phyloP scores from a whole-genome alignment of 2,113 vertebrate genomes.

The Myotis brandtii region DNA sequence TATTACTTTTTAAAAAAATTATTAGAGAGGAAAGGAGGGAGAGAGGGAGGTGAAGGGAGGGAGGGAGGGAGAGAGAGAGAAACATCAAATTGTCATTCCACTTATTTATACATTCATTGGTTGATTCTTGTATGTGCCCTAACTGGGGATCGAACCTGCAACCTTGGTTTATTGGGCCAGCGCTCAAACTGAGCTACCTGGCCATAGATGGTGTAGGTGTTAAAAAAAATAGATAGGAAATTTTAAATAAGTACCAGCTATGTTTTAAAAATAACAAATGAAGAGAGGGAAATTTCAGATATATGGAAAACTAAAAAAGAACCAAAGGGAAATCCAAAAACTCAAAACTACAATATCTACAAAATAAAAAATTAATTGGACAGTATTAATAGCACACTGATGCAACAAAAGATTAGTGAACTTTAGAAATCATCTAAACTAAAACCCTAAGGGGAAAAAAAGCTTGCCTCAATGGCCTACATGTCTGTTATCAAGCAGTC shows the following conservation, averaged over 20 bases:
- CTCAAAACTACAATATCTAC: background rate
- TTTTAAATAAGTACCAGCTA: background rate
- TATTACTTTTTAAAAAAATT: background rate
- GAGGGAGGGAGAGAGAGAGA: background rate
- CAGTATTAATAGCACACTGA: background rate
- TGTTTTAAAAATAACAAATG: background rate
- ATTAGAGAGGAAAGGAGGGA: background rate
- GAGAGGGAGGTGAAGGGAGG: background rate
- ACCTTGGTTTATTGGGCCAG: background rate
- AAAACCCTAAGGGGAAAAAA: background rate
- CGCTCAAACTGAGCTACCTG: background rate
- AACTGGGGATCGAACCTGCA: background rate
- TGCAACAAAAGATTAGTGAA: background rate
- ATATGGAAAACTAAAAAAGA: background rate
- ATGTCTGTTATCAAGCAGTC: background rate
- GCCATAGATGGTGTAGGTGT: background rate
- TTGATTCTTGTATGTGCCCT: background rate
- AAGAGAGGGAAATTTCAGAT: background rate
- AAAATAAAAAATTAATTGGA: background rate
- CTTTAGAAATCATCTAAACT: conserved; percentile 27
- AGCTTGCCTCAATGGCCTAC: background rate
- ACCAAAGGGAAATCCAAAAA: background rate
- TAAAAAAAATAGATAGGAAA: background rate
- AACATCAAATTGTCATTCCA: background rate
- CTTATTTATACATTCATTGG: background rate